Evolutionary conservation across 2,113 vertebrate genomes (phyloP).

Genomic region (Rynchops niger): DNA sequence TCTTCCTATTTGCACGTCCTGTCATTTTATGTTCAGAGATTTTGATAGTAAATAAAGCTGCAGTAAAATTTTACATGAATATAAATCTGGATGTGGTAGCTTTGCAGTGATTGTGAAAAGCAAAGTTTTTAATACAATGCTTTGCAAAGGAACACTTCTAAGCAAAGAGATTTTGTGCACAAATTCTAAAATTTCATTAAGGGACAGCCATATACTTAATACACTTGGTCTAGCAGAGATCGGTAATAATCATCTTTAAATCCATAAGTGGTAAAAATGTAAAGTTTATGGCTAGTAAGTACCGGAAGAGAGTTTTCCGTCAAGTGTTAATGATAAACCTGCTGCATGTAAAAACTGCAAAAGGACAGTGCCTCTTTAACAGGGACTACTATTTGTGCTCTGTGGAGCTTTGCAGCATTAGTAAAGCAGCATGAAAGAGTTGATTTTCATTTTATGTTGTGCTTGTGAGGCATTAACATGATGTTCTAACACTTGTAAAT

Average conservation of each 20-base stretch:
- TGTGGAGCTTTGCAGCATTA: slow-evolving; percentile 74
- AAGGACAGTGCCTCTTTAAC: slow-evolving; percentile 73
- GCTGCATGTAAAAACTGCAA: slow-evolving; percentile 52
- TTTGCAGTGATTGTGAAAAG: background rate
- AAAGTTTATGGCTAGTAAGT: background rate
- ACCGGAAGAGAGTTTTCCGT: background rate
- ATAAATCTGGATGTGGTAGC: background rate
- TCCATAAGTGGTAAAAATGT: background rate
- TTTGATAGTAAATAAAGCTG: slow-evolving; percentile 13
- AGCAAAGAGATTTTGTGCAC: background rate
- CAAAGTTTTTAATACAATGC: background rate
- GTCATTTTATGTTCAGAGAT: background rate
- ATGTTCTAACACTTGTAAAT: slow-evolving; percentile 99
- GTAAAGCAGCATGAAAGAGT: slow-evolving; percentile 85
- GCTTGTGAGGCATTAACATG: slow-evolving; percentile 93
- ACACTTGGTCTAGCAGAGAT: background rate
- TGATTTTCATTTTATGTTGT: slow-evolving; percentile 94
- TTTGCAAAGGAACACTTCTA: background rate
- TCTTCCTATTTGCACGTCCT: background rate
- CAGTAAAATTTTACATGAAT: background rate
- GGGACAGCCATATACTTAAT: background rate
- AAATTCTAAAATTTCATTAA: background rate
- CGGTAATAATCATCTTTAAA: slow-evolving; percentile 30
- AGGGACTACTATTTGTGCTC: slow-evolving; percentile 66
- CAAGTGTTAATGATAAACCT: slow-evolving; percentile 56